Percentiles rank a stretch among this genome's conserved stretches.
phyloP scores from a whole-genome alignment of 2,888 invertebrate genomes.

The Thymelicus sylvestris region DNA sequence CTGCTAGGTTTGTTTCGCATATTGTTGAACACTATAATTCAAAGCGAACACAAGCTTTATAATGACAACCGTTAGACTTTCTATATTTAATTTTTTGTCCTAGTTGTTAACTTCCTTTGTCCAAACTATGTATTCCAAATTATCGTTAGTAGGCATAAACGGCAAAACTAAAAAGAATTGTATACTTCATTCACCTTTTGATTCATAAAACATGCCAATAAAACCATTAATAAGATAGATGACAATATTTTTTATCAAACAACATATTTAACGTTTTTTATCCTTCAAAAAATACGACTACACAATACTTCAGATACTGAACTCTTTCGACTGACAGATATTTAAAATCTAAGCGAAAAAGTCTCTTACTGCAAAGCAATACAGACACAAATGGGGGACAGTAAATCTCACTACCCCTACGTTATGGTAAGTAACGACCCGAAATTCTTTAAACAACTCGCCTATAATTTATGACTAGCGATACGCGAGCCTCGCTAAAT shows the following conservation, averaged over 20 bases:
- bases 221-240: no score
- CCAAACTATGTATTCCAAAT: no score
- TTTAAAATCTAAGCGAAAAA: constrained; percentile 6
- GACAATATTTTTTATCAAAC: not conserved
- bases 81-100: no score
- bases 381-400: not conserved
- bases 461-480: constrained; percentile 32
- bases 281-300: not conserved
- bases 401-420: constrained; percentile 1
- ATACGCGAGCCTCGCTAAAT: constrained; percentile 24
- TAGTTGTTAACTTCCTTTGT: no score
- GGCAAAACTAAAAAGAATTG: no score
- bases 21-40: no score
- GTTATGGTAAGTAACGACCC: constrained; percentile 25
- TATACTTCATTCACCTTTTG: no score
- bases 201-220: no score
- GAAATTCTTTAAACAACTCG: constrained; percentile 32
- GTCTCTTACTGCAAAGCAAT: constrained; percentile 6
- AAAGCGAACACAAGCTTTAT: no score
- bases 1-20: no score
- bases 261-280: not conserved
- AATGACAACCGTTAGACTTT: no score
- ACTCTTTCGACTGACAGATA: not conserved
- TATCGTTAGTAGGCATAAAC: no score
- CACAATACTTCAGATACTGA: not conserved